phyloP scores from a whole-genome alignment of 2,797 vertebrate genomes.

The Tapirus indicus region DNA sequence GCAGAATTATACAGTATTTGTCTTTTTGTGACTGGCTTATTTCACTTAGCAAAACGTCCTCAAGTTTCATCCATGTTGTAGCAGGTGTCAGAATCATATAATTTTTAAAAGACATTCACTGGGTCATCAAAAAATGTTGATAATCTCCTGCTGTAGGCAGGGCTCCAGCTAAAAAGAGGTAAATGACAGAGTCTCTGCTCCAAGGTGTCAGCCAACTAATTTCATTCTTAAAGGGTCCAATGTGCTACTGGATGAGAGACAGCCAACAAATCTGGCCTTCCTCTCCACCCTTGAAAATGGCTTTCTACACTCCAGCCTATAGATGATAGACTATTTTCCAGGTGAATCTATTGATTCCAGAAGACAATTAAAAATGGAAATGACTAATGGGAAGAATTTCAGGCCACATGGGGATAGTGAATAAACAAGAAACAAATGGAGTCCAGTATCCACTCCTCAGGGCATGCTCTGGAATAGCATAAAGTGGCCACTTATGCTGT shows the following conservation, averaged over 20 bases:
- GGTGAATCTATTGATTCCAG: neutral
- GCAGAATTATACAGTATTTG: neutral
- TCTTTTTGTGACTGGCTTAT: neutral
- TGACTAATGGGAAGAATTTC: conserved; percentile 11
- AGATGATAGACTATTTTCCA: neutral
- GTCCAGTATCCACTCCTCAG: too few species aligned
- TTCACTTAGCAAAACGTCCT: neutral
- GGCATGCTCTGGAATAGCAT: neutral
- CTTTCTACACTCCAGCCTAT: neutral
- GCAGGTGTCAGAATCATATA: neutral
- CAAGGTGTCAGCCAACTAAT: neutral
- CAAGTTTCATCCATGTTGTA: neutral
- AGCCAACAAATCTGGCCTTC: neutral
- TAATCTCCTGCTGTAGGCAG: neutral
- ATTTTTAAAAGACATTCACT: conserved; percentile 23
- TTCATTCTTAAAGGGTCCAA: neutral
- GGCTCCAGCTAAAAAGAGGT: neutral
- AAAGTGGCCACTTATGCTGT: neutral
- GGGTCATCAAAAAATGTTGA: neutral
- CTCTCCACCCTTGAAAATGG: neutral
- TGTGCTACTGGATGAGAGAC: neutral
- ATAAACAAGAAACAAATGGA: conserved; percentile 28
- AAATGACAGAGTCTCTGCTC: neutral
- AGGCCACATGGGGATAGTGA: neutral
- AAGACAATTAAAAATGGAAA: conserved; percentile 1